Percentiles rank a stretch among this genome's conserved stretches.
Conservation (phyloP, 2,888 invertebrate genomes). For the Arrhopalites spinosus region DNA sequence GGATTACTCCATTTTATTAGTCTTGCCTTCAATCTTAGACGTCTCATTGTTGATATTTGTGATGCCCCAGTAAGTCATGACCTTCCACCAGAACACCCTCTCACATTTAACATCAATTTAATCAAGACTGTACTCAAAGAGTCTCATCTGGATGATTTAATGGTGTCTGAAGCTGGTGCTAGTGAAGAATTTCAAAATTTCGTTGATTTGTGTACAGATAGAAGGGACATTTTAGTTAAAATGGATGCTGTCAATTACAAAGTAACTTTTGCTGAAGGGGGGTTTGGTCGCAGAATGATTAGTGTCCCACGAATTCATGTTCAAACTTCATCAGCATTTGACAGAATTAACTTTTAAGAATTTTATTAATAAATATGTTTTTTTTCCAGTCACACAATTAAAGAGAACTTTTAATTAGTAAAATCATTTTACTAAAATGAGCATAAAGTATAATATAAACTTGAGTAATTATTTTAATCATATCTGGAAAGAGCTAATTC, state of each 20-base stretch:
- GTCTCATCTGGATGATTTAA: background rate
- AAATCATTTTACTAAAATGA: no score
- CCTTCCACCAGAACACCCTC: background rate
- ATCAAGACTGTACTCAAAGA: background rate
- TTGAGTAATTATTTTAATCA: no score
- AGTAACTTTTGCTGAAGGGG: conserved; percentile 4
- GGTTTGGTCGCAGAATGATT: background rate
- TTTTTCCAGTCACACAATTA: no score
- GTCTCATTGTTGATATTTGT: background rate
- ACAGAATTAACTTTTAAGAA: background rate
- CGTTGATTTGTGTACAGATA: background rate
- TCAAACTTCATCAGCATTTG: background rate
- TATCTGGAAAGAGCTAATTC: no score
- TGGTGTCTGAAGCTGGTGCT: background rate
- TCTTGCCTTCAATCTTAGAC: background rate
- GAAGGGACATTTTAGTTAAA: background rate
- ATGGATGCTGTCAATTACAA: conserved; percentile 1
- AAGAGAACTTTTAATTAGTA: no score
- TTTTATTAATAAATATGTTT: no score
- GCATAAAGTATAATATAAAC: no score
- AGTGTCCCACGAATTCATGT: conserved; percentile 18
- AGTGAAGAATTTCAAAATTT: conserved; percentile 1
- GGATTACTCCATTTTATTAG: background rate
- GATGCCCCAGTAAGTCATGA: background rate
- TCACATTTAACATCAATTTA: background rate